phyloP scores from a whole-genome alignment of 1,140 invertebrate genomes.

The Agrypnia vestita region DNA sequence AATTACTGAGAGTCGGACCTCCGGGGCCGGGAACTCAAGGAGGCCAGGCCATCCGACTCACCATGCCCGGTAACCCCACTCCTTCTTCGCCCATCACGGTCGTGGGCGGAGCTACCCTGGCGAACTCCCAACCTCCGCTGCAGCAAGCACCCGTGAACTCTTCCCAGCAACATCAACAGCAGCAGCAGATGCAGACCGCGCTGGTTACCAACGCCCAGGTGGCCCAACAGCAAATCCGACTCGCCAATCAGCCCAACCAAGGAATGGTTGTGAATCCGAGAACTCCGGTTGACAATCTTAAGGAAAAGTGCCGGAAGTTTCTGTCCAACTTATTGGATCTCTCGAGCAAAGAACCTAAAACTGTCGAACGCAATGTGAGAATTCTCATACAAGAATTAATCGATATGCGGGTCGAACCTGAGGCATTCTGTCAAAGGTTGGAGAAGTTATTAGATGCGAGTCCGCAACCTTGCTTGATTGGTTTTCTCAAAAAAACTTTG shows the following conservation, averaged over 20 bases:
- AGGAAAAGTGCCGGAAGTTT: constrained; percentile 99
- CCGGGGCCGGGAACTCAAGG: constrained; percentile 77
- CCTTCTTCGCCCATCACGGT: constrained; percentile 52
- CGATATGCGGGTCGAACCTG: constrained; percentile 95
- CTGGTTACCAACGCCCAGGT: not conserved
- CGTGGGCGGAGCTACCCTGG: constrained; percentile 39
- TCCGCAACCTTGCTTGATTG: constrained; percentile 97
- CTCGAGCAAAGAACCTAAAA: constrained; percentile 94
- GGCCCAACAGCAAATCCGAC: constrained; percentile 21
- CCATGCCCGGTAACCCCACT: constrained; percentile 71
- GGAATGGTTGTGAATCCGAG: constrained; percentile 63
- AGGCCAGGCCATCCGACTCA: constrained; percentile 72
- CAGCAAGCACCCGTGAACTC: constrained; percentile 28
- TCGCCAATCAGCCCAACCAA: constrained; percentile 5
- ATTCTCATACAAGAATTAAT: constrained; percentile 97
- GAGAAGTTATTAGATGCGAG: constrained; percentile 96
- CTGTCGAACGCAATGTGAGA: constrained; percentile 94
- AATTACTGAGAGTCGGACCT: constrained; percentile 89
- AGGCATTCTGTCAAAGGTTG: constrained; percentile 95
- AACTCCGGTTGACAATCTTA: constrained; percentile 84
- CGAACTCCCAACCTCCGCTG: constrained; percentile 37
- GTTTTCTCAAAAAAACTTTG: constrained; percentile 98
- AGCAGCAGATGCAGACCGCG: constrained; percentile 33
- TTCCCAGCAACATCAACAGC: constrained; percentile 26
- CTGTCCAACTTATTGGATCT: constrained; percentile 96